Percentiles rank a stretch among this genome's conserved stretches.
phyloP scores from a whole-genome alignment of 2,797 vertebrate genomes.

The Molossus alvarezi region DNA sequence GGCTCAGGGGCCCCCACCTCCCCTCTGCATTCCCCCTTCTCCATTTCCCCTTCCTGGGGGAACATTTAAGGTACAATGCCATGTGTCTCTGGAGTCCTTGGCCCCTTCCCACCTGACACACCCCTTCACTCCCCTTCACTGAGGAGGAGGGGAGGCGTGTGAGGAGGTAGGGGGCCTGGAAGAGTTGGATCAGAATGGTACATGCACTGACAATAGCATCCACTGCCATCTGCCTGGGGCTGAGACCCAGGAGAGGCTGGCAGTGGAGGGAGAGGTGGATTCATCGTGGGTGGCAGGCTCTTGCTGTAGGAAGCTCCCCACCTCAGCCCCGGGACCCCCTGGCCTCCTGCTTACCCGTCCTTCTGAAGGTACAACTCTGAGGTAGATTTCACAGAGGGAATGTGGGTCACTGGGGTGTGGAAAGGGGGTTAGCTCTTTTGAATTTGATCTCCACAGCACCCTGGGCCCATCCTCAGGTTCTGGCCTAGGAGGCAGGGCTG shows the following conservation, averaged over 20 bases:
- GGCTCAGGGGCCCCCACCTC: constrained; percentile 59
- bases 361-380: constrained; percentile 88
- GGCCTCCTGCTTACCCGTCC: constrained; percentile 76
- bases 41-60: constrained; percentile 55
- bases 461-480: constrained; percentile 73
- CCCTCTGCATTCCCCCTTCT: constrained; percentile 66
- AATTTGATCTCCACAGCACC: constrained; percentile 83
- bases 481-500: constrained; percentile 65
- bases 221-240: background rate
- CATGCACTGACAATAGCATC: constrained; percentile 57
- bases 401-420: constrained; percentile 39
- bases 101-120: constrained; percentile 31
- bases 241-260: constrained; percentile 50
- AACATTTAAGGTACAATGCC: constrained; percentile 68
- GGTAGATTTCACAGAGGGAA: constrained; percentile 90
- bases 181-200: constrained; percentile 81
- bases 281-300: constrained; percentile 63
- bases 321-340: constrained; percentile 75
- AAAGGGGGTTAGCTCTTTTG: constrained; percentile 81
- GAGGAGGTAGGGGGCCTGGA: constrained; percentile 68
- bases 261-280: constrained; percentile 48
- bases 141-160: constrained; percentile 31
- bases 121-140: constrained; percentile 52
- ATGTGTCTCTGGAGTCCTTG: constrained; percentile 74
- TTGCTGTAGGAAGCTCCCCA: constrained; percentile 71